phyloP scores from a whole-genome alignment of 1,140 invertebrate species.

The Papilio machaon region DNA sequence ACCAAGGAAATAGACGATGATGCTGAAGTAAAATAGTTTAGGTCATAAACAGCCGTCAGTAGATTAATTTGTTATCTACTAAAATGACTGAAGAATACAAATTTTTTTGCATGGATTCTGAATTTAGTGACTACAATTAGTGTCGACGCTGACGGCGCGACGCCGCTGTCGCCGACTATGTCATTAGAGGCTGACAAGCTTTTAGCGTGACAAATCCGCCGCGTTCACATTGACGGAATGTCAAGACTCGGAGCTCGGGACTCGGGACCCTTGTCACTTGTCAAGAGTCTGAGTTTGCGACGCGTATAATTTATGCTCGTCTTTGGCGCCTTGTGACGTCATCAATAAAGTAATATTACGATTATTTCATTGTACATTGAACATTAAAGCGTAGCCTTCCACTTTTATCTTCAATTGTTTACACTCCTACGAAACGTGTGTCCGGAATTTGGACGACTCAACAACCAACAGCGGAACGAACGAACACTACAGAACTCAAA shows the following conservation, averaged over 20 bases:
- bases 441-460: no score
- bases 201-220: constrained; percentile 17
- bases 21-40: no score
- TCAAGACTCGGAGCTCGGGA: neutral
- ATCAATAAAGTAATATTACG: neutral
- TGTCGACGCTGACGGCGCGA: neutral
- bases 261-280: neutral
- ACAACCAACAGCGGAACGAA: no score
- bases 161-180: neutral
- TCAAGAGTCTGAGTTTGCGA: neutral
- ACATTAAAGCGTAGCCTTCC: neutral
- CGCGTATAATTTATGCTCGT: constrained; percentile 1
- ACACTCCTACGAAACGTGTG: no score
- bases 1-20: no score
- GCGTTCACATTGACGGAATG: neutral
- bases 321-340: neutral
- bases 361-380: neutral
- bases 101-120: neutral
- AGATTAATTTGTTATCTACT: neutral
- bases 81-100: neutral
- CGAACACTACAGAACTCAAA: no score
- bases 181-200: constrained; percentile 15
- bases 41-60: no score
- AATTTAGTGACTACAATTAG: neutral
- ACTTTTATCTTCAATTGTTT: neutral